Evolutionary conservation across 2,113 vertebrate genomes (phyloP).

Genomic region (Tyto alba): DNA sequence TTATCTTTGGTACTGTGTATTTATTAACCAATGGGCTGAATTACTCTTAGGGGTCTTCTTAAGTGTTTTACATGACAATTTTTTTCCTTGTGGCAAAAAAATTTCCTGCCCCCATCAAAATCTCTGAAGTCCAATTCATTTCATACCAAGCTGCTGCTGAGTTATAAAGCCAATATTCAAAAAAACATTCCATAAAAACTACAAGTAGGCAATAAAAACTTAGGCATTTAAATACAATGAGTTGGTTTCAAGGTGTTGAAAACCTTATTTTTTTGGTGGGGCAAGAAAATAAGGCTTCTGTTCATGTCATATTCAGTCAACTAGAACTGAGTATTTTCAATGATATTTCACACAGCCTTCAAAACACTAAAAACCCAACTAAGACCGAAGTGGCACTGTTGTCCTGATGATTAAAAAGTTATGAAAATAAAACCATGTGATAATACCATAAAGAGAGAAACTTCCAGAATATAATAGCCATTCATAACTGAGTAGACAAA

Average conservation of each 20-base stretch:
- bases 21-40: neutral
- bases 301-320: neutral
- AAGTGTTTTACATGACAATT: neutral
- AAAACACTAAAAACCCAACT: neutral
- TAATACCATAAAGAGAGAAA: neutral
- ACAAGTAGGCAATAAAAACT: neutral
- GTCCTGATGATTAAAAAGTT: neutral
- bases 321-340: neutral
- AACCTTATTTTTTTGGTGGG: neutral
- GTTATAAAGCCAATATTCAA: neutral
- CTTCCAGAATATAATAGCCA: neutral
- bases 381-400: neutral
- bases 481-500: neutral
- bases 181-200: neutral
- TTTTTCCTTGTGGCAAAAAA: neutral
- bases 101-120: neutral
- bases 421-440: neutral
- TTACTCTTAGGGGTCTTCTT: neutral
- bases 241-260: neutral
- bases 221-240: neutral
- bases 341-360: neutral
- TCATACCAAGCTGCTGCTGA: neutral
- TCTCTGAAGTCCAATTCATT: neutral
- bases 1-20: neutral
- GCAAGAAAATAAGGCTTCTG: neutral